Evolutionary conservation across 2,888 invertebrate genomes (phyloP), one percentile per base, ranked within the genome.

Genomic region (Meganola albula): DNA sequence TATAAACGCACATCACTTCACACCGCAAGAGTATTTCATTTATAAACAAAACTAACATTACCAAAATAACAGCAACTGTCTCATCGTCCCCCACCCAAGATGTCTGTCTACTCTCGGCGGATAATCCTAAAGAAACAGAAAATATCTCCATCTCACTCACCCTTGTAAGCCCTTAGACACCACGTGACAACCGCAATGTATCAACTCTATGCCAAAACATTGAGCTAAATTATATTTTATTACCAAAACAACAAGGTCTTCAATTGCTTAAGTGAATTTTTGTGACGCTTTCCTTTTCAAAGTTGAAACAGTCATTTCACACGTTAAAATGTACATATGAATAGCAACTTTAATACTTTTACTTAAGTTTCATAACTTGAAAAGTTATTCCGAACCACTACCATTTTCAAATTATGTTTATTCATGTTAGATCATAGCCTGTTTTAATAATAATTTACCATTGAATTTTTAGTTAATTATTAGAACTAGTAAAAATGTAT

Each of bases 161-260:
- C 63, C 64, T 67, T n/a, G n/a, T n/a, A n/a, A n/a, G n/a, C 69
- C 69, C 69, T 69, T 60, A 63, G 61, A 68, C 64, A 70, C 73
- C 79, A 79, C 78, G 77, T 78, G 79, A 73, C 76, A 64, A 57
- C 65, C 58, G 51, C 61, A 74, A 74, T 57, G 72, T 66, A 72
- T 61, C 67, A 74, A 72, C 63, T 74, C 59, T 45, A 65, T 63
- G 58, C 56, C 38, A 37, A 41, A 41, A 42, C 43, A 49, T 53
- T 67, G 63, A 67, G 61, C 62, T 53, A 79, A 69, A 69, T 65
- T 71, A 72, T 67, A 63, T 48, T 76, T 74, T 80, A 75, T 60
- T 33, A 20, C 53, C 33, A 33, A 44, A 31, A 41, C n/a, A 52
- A 69, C 64, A 79, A 74, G 65, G 70, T 70, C 46, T 49, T 52